Conservation (phyloP, 2,797 vertebrate genomes). For the Halcyon leucocephala region DNA sequence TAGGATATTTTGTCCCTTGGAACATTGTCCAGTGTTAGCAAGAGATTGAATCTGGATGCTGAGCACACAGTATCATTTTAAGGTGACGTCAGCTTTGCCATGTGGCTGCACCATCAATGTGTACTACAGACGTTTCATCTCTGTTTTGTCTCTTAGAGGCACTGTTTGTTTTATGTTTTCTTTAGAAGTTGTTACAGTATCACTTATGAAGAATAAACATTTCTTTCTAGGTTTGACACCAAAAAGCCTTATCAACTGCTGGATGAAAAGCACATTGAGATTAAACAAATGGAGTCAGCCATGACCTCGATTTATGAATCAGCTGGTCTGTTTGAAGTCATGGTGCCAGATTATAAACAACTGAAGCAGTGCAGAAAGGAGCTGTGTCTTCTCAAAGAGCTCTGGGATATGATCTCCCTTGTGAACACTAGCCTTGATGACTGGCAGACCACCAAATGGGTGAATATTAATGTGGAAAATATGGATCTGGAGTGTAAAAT, state of each 20-base stretch:
- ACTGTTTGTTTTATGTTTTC: not conserved
- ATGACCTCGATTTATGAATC: constrained; percentile 88
- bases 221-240: constrained; percentile 86
- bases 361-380: constrained; percentile 92
- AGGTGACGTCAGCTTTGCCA: not conserved
- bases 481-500: constrained; percentile 92
- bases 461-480: constrained; percentile 88
- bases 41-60: not conserved
- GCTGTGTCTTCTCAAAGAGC: constrained; percentile 88
- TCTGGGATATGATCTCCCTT: constrained; percentile 90
- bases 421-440: constrained; percentile 85
- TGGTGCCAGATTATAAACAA: constrained; percentile 88
- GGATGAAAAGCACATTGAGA: constrained; percentile 84
- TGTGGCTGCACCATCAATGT: not conserved
- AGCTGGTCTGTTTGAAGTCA: constrained; percentile 92
- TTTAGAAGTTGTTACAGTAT: not conserved
- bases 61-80: not conserved
- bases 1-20: not conserved
- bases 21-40: no score
- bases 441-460: constrained; percentile 91
- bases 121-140: not conserved
- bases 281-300: constrained; percentile 86
- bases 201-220: not conserved
- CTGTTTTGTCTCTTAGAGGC: not conserved
- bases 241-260: constrained; percentile 84